These are phyloP conservation scores for Vombatus ursinus DNA, from an alignment of 2,113 vertebrate species.

Conservation along the genomic window DNA sequence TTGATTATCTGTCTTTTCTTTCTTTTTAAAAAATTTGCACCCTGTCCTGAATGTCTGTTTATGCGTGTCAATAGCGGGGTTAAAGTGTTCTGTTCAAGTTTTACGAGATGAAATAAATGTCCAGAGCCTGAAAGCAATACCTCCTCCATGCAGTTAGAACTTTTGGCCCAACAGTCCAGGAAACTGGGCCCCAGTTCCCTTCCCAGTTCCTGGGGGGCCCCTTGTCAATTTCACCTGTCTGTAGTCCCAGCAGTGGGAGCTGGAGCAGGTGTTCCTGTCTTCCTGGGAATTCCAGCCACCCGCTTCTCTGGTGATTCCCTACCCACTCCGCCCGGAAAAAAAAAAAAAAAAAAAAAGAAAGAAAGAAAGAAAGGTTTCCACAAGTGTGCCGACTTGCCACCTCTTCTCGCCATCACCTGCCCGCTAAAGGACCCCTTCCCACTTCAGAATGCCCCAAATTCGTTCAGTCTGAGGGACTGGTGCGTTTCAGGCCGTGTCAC, in stretches of 20 bases:
- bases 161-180: not conserved
- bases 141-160: not conserved
- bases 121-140: not conserved
- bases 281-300: conserved; percentile 23
- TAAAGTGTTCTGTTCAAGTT: conserved; percentile 51
- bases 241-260: conserved; percentile 65
- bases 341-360: conserved; percentile 25
- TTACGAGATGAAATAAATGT: conserved; percentile 55
- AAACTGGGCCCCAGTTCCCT: not conserved
- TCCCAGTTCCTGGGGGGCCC: not conserved
- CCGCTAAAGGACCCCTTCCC: conserved; percentile 3
- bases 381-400: conserved; percentile 6
- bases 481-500: not conserved
- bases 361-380: conserved; percentile 52
- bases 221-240: conserved; percentile 76
- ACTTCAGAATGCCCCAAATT: conserved; percentile 65
- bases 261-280: conserved; percentile 70
- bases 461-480: conserved; percentile 71
- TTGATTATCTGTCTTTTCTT: not conserved
- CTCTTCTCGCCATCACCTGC: not conserved
- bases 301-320: conserved; percentile 4
- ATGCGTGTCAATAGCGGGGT: conserved; percentile 42
- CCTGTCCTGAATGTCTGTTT: not conserved
- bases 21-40: not conserved
- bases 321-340: conserved; percentile 10